phyloP scores from a whole-genome alignment of 2,113 vertebrate species.

The Turdus rufiventris region DNA sequence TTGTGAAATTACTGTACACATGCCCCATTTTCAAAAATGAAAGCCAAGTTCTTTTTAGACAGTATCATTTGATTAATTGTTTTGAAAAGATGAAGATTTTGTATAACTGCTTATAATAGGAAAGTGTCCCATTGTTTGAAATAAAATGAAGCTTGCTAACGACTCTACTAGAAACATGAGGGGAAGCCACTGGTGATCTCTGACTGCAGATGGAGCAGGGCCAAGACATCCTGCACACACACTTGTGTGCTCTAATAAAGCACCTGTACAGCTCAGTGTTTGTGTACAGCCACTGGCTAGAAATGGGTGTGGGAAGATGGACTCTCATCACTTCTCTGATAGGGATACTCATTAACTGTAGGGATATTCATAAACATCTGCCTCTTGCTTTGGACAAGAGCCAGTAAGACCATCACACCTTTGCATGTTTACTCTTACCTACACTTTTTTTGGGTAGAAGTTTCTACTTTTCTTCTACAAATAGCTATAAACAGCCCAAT shows the following conservation, averaged over 20 bases:
- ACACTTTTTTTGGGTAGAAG: background rate
- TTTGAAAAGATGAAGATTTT: background rate
- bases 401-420: fast-evolving
- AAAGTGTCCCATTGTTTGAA: background rate
- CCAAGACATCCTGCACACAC: background rate
- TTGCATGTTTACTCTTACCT: background rate
- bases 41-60: background rate
- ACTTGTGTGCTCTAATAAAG: background rate
- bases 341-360: background rate
- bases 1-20: too few relatives aligned
- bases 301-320: background rate
- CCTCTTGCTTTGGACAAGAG: background rate
- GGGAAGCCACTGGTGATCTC: background rate
- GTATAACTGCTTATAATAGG: background rate
- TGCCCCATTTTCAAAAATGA: background rate
- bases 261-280: fast-evolving
- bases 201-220: background rate
- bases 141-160: background rate
- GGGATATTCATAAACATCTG: background rate
- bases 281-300: background rate
- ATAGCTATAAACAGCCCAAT: background rate
- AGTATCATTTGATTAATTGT: background rate
- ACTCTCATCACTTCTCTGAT: background rate
- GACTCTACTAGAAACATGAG: background rate
- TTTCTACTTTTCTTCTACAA: background rate